phyloP scores from a whole-genome alignment of 2,113 vertebrate genomes.

The Haemorhous mexicanus region DNA sequence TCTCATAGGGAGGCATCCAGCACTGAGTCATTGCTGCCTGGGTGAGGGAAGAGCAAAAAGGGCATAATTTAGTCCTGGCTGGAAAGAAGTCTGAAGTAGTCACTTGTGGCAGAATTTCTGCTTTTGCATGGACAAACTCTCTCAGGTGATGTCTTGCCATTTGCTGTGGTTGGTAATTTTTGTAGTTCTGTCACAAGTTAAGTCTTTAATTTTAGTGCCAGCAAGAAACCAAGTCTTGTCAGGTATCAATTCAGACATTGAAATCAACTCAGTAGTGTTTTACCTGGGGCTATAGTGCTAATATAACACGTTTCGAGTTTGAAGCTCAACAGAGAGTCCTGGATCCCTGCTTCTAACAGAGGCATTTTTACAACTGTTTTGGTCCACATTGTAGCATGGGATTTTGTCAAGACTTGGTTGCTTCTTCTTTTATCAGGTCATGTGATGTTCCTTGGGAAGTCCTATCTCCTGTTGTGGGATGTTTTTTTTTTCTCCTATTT shows the following conservation, averaged over 20 bases:
- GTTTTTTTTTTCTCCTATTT: neutral
- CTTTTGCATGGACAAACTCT: neutral
- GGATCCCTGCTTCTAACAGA: neutral
- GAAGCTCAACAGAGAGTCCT: neutral
- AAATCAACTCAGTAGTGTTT: neutral
- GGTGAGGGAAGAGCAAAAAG: neutral
- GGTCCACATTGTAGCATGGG: neutral
- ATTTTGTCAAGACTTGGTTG: neutral
- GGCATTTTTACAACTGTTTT: neutral
- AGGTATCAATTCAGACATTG: neutral
- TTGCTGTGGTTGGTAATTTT: neutral
- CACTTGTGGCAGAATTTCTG: neutral
- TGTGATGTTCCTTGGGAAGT: rapidly evolving
- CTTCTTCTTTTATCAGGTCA: neutral
- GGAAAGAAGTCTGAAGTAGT: neutral
- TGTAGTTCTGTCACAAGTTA: neutral
- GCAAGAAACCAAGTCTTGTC: neutral
- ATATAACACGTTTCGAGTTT: neutral
- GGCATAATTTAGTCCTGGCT: neutral
- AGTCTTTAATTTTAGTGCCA: neutral
- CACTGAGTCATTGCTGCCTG: neutral
- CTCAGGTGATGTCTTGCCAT: neutral
- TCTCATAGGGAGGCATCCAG: neutral
- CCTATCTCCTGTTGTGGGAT: neutral
- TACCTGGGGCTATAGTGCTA: neutral